Evolutionary conservation across 1,140 invertebrate genomes (phyloP), one percentile per base, ranked within the genome.

Genomic region (Anthonomus grandis): DNA sequence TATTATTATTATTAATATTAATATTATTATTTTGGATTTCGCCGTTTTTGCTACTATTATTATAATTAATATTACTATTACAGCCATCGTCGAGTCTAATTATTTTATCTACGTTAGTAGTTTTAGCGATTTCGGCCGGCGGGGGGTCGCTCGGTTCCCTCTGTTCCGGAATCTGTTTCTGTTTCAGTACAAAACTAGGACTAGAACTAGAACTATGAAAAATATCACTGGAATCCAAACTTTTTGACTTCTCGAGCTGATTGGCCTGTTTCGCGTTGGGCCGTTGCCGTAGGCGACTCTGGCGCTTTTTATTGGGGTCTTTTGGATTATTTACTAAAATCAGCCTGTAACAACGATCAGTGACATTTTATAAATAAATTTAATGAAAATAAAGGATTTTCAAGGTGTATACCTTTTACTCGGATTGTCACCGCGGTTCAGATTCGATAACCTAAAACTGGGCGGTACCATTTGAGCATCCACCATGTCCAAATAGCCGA

Each of bases 401-500:
- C 31, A 2, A 34, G 10, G 17, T 10, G 12, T 27, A 10, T 21
- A 49, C 47, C 47, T 51, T 41, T 51, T 49, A 37, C 13, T 87
- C 0, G 87, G 86, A 1, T 84, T 82, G 53, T 89, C 86, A 58
- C 85, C 86, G 1, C 86, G 76, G 8, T 89, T 69, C 63, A 86
- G 83, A 27, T 34, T 12, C 4, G 1, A 80, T 78, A 10, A 87
- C 2, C 86, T 83, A n/a, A 87, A 82, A 54, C 87, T 85, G 17
- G 84, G 85, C 10, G 86, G 84, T 2, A 86, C 79, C 56, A 86
- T 78, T 54, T 84, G 82, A 0, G 82, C 81, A 62, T 90, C 88
- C 0, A 91, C 86, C 36, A 87, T 77, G 63, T 91, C 89, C 49
- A 93, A 75, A 64, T 91, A 91, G 0, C 89, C 89, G 1, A 91